Percentiles rank a stretch among this genome's conserved stretches.
Conservation (phyloP, 2,797 vertebrate genomes). For the Odontamblyopus rebecca region DNA sequence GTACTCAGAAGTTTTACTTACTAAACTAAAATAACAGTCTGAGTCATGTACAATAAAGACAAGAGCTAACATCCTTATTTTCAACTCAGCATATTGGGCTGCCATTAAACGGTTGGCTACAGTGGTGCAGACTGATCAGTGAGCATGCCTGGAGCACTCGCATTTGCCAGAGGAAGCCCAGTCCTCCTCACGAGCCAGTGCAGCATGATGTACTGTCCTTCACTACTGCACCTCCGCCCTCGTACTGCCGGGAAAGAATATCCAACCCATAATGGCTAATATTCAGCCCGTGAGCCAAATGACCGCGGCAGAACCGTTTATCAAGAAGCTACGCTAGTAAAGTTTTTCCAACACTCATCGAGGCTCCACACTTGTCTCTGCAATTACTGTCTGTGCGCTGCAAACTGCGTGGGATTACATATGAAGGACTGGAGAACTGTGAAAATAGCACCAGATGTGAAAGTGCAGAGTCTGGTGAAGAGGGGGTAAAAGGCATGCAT, state of each 20-base stretch:
- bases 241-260: conserved; percentile 34
- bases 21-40: conserved; percentile 17
- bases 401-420: conserved; percentile 45
- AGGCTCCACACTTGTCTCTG: conserved; percentile 64
- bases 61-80: conserved; percentile 31
- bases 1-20: not conserved
- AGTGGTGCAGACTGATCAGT: conserved; percentile 55
- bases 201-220: conserved; percentile 42
- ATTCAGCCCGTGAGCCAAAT: conserved; percentile 36
- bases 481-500: conserved; percentile 23
- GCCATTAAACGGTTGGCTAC: conserved; percentile 44
- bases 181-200: conserved; percentile 41
- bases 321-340: conserved; percentile 38
- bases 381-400: conserved; percentile 54
- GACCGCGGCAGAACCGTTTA: conserved; percentile 25
- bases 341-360: conserved; percentile 58
- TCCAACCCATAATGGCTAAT: conserved; percentile 30
- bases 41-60: conserved; percentile 40
- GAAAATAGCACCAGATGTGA: conserved; percentile 70
- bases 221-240: conserved; percentile 28
- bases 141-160: conserved; percentile 40
- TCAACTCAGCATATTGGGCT: conserved; percentile 12
- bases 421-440: conserved; percentile 51
- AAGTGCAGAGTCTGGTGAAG: conserved; percentile 23
- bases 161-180: conserved; percentile 42